phyloP scores from a whole-genome alignment of 2,113 vertebrate genomes.

The Odocoileus virginianus region DNA sequence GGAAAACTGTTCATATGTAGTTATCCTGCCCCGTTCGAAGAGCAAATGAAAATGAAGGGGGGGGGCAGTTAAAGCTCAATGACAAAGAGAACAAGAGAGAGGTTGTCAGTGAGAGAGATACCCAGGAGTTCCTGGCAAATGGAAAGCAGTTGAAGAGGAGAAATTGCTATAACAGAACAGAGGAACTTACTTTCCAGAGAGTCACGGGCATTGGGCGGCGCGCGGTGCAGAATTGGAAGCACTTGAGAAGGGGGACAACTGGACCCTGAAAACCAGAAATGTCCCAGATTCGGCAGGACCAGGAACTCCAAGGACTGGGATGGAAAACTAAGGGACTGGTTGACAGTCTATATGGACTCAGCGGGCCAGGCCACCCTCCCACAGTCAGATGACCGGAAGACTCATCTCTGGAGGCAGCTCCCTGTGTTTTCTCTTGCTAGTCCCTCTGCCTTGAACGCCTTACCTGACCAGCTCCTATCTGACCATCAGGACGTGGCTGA shows the following conservation, averaged over 20 bases:
- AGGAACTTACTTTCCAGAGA: background rate
- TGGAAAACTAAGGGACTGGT: background rate
- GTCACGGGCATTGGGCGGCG: rapidly evolving
- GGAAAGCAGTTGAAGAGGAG: background rate
- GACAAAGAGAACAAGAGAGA: background rate
- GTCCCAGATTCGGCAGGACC: background rate
- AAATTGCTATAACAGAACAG: background rate
- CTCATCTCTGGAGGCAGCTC: background rate
- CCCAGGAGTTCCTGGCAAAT: background rate
- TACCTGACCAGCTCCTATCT: background rate
- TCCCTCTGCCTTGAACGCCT: background rate
- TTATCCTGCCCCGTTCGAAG: background rate
- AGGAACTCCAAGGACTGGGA: too few species aligned
- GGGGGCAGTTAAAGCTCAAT: background rate
- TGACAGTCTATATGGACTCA: background rate
- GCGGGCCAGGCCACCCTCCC: background rate
- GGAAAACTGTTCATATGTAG: background rate
- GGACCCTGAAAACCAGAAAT: background rate
- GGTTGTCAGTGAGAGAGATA: background rate
- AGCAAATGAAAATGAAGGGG: background rate
- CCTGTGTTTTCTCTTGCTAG: background rate
- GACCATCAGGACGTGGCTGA: background rate
- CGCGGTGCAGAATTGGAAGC: rapidly evolving
- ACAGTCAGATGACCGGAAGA: background rate
- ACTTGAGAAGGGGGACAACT: background rate